These are phyloP conservation scores for Moxostoma hubbsi DNA, from an alignment of 2,797 vertebrate genomes.

Conservation along the genomic window DNA sequence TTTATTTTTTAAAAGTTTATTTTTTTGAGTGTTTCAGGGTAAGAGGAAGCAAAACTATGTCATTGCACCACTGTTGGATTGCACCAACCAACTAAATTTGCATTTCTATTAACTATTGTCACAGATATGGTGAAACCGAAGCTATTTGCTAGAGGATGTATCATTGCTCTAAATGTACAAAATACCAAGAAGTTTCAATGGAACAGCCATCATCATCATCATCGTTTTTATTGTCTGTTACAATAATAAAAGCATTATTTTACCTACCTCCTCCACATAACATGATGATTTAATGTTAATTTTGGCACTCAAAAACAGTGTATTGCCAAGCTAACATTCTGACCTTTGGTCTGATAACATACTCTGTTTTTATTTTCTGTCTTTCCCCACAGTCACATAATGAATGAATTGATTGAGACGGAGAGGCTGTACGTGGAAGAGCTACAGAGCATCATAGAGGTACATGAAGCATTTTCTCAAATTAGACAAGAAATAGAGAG, in stretches of 20 bases:
- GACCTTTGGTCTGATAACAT: neutral
- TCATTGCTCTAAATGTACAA: neutral
- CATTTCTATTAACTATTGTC: too few species aligned
- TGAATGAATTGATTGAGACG: constrained; percentile 93
- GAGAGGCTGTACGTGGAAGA: constrained; percentile 94
- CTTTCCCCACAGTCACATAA: constrained; percentile 83
- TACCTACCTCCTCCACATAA: neutral
- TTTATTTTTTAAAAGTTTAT: too few species aligned
- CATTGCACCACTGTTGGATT: too few species aligned
- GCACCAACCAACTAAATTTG: too few species aligned
- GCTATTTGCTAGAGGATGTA: too few species aligned
- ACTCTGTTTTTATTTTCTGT: constrained; percentile 3
- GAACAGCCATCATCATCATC: too few species aligned
- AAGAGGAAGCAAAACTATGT: too few species aligned
- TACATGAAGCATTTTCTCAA: constrained; percentile 52
- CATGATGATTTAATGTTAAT: neutral
- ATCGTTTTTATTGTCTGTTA: neutral
- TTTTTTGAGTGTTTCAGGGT: too few species aligned
- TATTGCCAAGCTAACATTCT: neutral
- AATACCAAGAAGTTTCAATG: neutral
- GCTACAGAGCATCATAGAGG: constrained; percentile 94
- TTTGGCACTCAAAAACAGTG: neutral
- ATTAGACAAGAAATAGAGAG: constrained; percentile 8
- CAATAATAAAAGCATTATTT: neutral
- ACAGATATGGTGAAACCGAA: too few species aligned